Base-by-base conservation (phyloP, 2,797 vertebrate species). In the Lepus oiostolus region DNA sequence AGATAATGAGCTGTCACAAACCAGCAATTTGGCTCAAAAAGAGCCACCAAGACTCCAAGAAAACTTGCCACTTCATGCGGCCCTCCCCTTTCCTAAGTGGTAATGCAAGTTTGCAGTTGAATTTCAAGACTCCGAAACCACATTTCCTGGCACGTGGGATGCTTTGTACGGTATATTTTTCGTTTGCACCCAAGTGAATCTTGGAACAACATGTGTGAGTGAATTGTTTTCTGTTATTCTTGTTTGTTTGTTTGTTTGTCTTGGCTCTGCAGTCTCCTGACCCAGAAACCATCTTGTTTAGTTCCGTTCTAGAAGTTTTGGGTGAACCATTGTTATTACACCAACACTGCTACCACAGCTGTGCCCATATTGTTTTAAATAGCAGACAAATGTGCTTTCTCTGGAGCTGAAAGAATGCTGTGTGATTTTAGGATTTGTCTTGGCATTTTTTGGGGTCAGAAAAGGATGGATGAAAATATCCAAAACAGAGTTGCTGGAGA, bases 1-100 rank as follows among this genome's bases (percentile, higher is more conserved):
- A 94, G 93, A 97, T 35, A 96, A 97, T 35, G 80, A 95, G 91
- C 68, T 74, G 95, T 80, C 93, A 93, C 62, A 87, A 96, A 95
- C 95, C 0, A 1, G 67, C 91, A 80, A 96, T 93, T 88, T 97
- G 96, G 98, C 90, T 95, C 54, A 80, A 97, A 95, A 54, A 42
- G 35, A 42, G 70, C 85, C 94, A 95, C 0, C 2, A 87, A 47
- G 93, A 96, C 96, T 95, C 72, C 90, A n/a, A 92, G 79, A 24
- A 9, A 91, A 93, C 93, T 74, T 81, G 11, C 38, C 70, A 47
- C 67, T 75, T 86, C 86, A 35, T 12, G 32, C 75, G 77, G 85
- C 62, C 79, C 87, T 94, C 85, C 88, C 85, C n/a, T 96, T 81
- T 68, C 68, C 71, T 42, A 86, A 90, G 90, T 93, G 19, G 92